phyloP scores from a whole-genome alignment of 2,888 invertebrate genomes.

The Argyresthia goedartella region DNA sequence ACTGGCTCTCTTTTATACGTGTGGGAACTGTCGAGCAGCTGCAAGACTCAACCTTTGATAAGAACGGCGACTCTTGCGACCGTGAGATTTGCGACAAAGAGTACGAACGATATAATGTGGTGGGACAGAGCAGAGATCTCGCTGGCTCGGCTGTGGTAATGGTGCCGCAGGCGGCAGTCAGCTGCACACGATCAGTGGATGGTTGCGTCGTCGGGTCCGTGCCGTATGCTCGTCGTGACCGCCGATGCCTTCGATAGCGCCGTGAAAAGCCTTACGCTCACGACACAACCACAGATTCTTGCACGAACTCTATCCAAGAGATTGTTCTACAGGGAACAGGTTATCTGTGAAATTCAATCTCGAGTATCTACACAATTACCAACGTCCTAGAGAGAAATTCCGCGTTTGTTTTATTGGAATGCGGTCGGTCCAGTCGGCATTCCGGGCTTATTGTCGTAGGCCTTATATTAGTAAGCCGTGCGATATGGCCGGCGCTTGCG shows the following conservation, averaged over 20 bases:
- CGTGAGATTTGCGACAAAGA: not conserved
- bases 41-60: not conserved
- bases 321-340: not conserved
- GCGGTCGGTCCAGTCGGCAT: conserved; percentile 56
- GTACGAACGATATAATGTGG: not conserved
- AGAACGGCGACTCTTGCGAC: conserved; percentile 1
- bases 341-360: too few species aligned
- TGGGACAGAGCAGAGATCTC: conserved; percentile 37
- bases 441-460: conserved; percentile 39
- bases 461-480: conserved; percentile 52
- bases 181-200: conserved; percentile 12
- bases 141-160: conserved; percentile 42
- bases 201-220: conserved; percentile 15
- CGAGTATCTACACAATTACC: not conserved
- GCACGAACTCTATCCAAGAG: conserved; percentile 36
- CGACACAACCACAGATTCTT: conserved; percentile 47
- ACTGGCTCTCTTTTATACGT: not conserved
- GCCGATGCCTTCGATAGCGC: conserved; percentile 55
- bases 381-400: conserved; percentile 24
- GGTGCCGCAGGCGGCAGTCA: conserved; percentile 44
- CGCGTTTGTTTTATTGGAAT: conserved; percentile 53
- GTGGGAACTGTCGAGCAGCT: not conserved
- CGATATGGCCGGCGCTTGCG: conserved; percentile 41
- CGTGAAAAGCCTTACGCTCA: conserved; percentile 60
- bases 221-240: conserved; percentile 65